phyloP scores from a whole-genome alignment of 92 coral and sea anemone genomes.

The Paragorgia papillata region DNA sequence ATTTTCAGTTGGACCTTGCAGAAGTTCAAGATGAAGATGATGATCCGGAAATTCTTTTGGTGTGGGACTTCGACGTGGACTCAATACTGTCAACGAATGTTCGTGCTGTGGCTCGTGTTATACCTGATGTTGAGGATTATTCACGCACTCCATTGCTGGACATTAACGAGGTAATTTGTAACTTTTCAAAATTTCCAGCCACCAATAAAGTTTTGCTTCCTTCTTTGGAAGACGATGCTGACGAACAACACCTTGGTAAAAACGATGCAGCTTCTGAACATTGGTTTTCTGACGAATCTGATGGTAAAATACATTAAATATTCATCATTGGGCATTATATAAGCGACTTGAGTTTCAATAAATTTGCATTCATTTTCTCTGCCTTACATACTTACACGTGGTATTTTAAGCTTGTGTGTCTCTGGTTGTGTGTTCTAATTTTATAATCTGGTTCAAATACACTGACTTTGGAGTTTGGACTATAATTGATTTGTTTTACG shows the following conservation, averaged over 20 bases:
- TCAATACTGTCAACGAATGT: neutral
- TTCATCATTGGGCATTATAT: neutral
- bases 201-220: conserved; percentile 1
- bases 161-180: conserved; percentile 8
- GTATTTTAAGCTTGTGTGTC: too few relatives aligned
- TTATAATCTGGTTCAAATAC: too few relatives aligned
- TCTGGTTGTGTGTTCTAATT: too few relatives aligned
- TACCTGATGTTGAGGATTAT: neutral
- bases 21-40: conserved; percentile 15
- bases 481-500: too few relatives aligned
- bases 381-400: neutral
- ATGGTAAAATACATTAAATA: neutral
- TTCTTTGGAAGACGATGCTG: neutral
- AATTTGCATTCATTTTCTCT: neutral
- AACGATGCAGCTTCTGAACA: conserved; percentile 1
- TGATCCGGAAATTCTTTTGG: conserved; percentile 8
- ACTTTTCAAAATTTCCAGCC: conserved; percentile 24
- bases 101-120: neutral
- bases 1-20: neutral
- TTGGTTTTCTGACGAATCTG: conserved; percentile 4
- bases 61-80: conserved; percentile 36
- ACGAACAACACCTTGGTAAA: neutral
- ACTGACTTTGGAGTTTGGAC: too few relatives aligned
- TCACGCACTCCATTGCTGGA: conserved; percentile 30
- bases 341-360: neutral